Percentiles rank a stretch among this genome's conserved stretches.
Evolutionary conservation across 2,113 vertebrate genomes (phyloP).

Genomic region (Scomber colias): DNA sequence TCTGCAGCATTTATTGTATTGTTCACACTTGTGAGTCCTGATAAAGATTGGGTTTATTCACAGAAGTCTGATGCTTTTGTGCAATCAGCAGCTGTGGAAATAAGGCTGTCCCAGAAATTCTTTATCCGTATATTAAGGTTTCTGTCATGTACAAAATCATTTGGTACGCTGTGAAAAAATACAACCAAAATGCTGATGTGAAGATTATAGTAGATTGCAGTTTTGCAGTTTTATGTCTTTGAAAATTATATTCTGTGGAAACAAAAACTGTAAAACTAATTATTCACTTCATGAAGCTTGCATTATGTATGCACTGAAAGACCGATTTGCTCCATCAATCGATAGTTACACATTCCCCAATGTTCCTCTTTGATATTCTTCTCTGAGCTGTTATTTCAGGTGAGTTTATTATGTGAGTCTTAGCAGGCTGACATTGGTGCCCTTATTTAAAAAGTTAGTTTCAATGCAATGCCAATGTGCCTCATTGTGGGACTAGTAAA

Average conservation of each 20-base stretch:
- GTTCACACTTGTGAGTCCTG: neutral
- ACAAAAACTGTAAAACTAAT: slow-evolving; percentile 48
- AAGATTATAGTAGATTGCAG: slow-evolving; percentile 38
- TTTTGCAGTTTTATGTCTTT: slow-evolving; percentile 27
- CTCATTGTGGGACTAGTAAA: slow-evolving; percentile 56
- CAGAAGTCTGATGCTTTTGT: slow-evolving; percentile 12
- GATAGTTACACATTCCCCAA: slow-evolving; percentile 47
- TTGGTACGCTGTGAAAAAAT: slow-evolving; percentile 19
- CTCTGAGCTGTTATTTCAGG: slow-evolving; percentile 63
- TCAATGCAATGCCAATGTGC: slow-evolving; percentile 41
- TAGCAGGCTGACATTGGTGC: slow-evolving; percentile 43
- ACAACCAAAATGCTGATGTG: slow-evolving; percentile 53
- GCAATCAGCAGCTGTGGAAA: slow-evolving; percentile 30
- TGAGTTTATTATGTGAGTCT: slow-evolving; percentile 61
- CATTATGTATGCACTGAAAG: slow-evolving; percentile 40
- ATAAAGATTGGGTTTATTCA: slow-evolving; percentile 42
- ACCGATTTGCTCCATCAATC: slow-evolving; percentile 48
- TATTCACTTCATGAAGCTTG: slow-evolving; percentile 44
- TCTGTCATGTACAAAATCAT: slow-evolving; percentile 6
- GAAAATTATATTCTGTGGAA: slow-evolving; percentile 9
- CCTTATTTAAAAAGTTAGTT: slow-evolving; percentile 72
- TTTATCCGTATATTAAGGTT: slow-evolving; percentile 27
- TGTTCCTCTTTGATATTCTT: slow-evolving; percentile 66
- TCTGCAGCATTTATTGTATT: neutral
- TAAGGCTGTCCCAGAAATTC: slow-evolving; percentile 15